Conservation (phyloP, 1,140 invertebrate species). For the Sitodiplosis mosellana region DNA sequence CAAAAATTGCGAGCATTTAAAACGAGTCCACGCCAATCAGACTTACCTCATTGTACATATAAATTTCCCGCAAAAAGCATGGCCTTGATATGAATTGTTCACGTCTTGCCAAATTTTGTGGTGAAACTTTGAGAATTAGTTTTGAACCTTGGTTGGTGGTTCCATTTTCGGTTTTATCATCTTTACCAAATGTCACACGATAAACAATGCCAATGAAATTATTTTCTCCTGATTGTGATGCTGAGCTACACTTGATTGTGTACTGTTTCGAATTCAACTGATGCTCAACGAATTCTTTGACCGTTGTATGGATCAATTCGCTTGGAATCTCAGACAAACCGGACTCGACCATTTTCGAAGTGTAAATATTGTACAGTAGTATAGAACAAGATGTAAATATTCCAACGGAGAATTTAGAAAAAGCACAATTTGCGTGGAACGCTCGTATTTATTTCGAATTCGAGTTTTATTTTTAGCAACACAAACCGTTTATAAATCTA, state of each 20-base stretch:
- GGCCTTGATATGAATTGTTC: background rate
- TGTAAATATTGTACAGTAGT: too few species aligned
- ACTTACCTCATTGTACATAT: slow-evolving; percentile 10
- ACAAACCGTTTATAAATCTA: too few species aligned
- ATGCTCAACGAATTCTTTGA: background rate
- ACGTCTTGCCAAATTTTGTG: slow-evolving; percentile 1
- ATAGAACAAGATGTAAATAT: too few species aligned
- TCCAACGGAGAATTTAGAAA: too few species aligned
- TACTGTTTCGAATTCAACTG: background rate
- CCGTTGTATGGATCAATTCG: background rate
- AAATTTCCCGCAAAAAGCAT: slow-evolving; percentile 10
- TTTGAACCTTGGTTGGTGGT: background rate
- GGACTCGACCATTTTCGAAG: too few species aligned
- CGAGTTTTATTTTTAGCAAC: too few species aligned
- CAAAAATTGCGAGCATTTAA: too few species aligned
- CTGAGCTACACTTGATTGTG: background rate
- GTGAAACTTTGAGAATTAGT: slow-evolving; percentile 1
- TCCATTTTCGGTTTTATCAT: background rate
- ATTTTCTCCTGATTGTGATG: background rate
- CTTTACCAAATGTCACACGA: background rate
- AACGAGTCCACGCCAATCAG: background rate
- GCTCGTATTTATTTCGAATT: too few species aligned
- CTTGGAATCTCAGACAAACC: background rate
- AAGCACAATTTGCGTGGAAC: too few species aligned
- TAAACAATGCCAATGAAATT: background rate